phyloP scores from a whole-genome alignment of 2,888 invertebrate genomes.

The Tiliacea aurago region DNA sequence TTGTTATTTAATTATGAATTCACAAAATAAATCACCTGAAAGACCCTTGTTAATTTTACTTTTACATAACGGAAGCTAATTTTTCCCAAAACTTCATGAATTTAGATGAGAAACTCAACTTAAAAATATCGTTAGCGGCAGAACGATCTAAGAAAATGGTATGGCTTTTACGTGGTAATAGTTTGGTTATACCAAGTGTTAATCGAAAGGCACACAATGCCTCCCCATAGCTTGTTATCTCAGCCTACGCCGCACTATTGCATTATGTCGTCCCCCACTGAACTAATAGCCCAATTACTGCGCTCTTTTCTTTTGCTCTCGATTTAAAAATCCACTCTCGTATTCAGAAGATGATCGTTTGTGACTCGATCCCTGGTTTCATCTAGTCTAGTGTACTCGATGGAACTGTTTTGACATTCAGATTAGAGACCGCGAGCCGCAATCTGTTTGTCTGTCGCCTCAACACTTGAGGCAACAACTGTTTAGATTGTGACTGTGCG shows the following conservation, averaged over 20 bases:
- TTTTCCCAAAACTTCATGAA: background rate
- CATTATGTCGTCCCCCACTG: too few relatives aligned
- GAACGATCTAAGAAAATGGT: background rate
- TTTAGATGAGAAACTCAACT: background rate
- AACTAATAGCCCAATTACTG: background rate
- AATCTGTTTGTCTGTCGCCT: too few relatives aligned
- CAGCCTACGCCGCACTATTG: background rate
- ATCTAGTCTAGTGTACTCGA: background rate
- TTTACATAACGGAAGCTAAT: background rate
- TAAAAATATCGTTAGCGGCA: too few relatives aligned
- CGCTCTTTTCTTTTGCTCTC: background rate
- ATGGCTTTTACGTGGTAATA: background rate
- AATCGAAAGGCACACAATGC: background rate
- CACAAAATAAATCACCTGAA: background rate
- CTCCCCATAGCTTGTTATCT: background rate
- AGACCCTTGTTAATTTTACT: background rate
- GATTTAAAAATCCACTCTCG: background rate
- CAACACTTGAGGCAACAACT: too few relatives aligned
- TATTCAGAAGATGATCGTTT: background rate
- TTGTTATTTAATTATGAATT: too few relatives aligned
- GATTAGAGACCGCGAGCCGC: background rate
- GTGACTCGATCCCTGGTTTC: background rate
- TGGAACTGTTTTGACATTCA: background rate
- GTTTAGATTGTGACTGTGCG: too few relatives aligned
- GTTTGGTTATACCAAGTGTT: background rate